These are phyloP conservation scores for Eufriesea mexicana DNA, from an alignment of 1,140 invertebrate genomes.

Conservation along the genomic window DNA sequence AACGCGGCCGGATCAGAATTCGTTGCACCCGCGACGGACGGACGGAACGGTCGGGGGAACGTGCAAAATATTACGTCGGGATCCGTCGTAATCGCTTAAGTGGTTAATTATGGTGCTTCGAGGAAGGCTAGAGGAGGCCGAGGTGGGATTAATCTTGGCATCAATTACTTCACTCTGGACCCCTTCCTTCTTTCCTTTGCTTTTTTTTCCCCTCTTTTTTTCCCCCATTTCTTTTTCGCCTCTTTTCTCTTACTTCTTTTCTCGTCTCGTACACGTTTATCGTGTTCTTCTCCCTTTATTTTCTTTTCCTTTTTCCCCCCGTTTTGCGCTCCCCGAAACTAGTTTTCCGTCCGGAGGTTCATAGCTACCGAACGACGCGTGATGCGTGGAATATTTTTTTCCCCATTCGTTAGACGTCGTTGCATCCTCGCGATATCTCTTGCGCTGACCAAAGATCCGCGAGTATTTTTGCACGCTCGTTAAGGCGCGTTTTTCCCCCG, in stretches of 20 bases:
- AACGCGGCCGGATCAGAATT: slow-evolving; percentile 53
- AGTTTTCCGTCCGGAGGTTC: slow-evolving; percentile 46
- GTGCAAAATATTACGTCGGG: slow-evolving; percentile 70
- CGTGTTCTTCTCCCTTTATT: neutral
- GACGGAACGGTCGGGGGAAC: neutral
- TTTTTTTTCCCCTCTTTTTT: slow-evolving; percentile 10
- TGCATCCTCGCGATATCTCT: neutral
- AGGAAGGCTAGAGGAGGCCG: slow-evolving; percentile 69
- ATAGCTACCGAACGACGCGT: slow-evolving; percentile 36
- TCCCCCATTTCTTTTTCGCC: slow-evolving; percentile 48
- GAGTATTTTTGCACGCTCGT: slow-evolving; percentile 9
- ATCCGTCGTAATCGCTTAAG: slow-evolving; percentile 77
- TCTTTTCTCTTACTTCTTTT: slow-evolving; percentile 50
- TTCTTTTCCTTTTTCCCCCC: slow-evolving; percentile 1
- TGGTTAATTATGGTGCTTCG: slow-evolving; percentile 77
- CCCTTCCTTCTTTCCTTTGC: slow-evolving; percentile 43
- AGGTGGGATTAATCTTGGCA: slow-evolving; percentile 75
- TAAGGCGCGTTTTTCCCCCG: neutral
- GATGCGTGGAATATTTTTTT: slow-evolving; percentile 26
- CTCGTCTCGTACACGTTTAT: slow-evolving; percentile 9
- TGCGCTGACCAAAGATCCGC: neutral
- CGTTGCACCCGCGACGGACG: slow-evolving; percentile 48
- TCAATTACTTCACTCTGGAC: slow-evolving; percentile 70
- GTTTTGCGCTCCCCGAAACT: slow-evolving; percentile 51
- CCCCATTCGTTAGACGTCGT: slow-evolving; percentile 30